Evolutionary conservation across 2,888 invertebrate genomes (phyloP), one percentile per base, ranked within the genome.

Genomic region (Halictus ligatus): DNA sequence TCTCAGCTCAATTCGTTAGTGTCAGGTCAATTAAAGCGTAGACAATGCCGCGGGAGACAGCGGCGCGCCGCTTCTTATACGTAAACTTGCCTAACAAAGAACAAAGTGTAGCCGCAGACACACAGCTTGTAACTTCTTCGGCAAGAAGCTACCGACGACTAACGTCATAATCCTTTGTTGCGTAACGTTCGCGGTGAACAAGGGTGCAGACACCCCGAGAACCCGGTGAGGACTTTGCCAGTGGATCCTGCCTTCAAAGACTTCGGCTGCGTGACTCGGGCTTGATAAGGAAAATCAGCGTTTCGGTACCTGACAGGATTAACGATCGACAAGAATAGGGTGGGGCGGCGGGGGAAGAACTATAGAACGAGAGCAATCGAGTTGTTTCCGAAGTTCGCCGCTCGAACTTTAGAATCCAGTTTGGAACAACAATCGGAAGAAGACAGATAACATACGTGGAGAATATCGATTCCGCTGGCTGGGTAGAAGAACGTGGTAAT

Each of bases 1-100:
- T 64, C 78, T 54, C 60, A n/a, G 78, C 50, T 72, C 78, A 46
- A 73, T 86, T 83, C 85, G 64, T 85, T 77, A 79, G 83, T 43
- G 86, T 80, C 83, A 43, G 78, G 77, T 87, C 86, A 87, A 87
- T 86, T 87, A 87, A 78, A 75, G 80, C 80, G 67, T 60, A 86
- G 75, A 86, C 87, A 87, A 86, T 86, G 78, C 43, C 25, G 58
- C 48, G 54, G 12, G 18, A 46, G 76, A 76, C 72, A 81, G 29
- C 43, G 67, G 50, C 60, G 50, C 60, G 18, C 40, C 29, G n/a
- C 54, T 43, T 69, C 77, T 64, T 81, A 46, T 46, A 50, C 77
- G 71, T 72, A 75, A 86, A 75, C 77, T 81, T 40, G 75, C 58
- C n/a, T 13, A 78, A 78, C 85, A 78, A 86, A 86, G 86, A 81